Conservation (phyloP, 2,113 vertebrate genomes). For the Gallinago paraguaiae region DNA sequence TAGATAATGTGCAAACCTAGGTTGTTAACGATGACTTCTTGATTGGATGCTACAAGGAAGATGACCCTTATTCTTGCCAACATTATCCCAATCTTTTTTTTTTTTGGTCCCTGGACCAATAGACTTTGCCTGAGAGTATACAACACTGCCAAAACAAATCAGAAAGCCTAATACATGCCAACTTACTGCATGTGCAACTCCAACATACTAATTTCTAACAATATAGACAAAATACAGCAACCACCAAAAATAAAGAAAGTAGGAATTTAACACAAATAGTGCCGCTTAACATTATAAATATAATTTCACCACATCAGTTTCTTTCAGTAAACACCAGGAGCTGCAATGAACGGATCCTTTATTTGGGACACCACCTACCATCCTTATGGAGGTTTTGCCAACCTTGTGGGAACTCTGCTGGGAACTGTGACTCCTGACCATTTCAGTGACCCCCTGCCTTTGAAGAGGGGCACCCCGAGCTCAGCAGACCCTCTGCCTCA, state of each 20-base stretch:
- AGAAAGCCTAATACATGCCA: not conserved
- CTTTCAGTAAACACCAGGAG: not conserved
- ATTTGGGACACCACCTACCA: not conserved
- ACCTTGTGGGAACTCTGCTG: not conserved
- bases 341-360: not conserved
- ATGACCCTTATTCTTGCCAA: not conserved
- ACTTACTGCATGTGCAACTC: not conserved
- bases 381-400: fast-evolving
- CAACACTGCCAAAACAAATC: not conserved
- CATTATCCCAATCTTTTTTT: not conserved
- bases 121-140: not conserved
- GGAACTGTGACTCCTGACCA: not conserved
- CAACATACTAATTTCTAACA: not conserved
- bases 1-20: not conserved
- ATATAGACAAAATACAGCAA: not conserved
- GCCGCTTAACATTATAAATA: not conserved
- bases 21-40: not conserved
- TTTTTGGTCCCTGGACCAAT: not conserved
- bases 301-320: not conserved
- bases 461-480: not conserved
- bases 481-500: not conserved
- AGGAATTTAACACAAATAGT: not conserved
- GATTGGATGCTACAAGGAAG: not conserved
- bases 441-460: not conserved
- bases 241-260: not conserved